Percentiles rank a stretch among this genome's conserved stretches.
Evolutionary conservation across 1,140 invertebrate genomes (phyloP).

Genomic region (Eupristina koningsbergeri): DNA sequence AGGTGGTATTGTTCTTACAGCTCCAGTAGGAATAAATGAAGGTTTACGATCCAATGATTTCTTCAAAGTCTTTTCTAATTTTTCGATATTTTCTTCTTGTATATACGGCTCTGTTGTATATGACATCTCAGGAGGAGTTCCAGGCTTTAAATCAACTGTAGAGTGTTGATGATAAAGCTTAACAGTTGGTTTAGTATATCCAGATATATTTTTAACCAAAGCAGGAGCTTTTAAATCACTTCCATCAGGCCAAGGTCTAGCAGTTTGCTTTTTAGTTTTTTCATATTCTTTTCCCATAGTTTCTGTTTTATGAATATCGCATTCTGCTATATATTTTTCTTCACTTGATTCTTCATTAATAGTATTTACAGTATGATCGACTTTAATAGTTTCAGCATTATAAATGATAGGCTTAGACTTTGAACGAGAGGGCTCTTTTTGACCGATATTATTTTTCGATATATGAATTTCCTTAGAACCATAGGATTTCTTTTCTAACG

Average conservation of each 20-base stretch:
- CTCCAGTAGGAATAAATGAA: conserved; percentile 73
- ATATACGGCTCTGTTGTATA: conserved; percentile 72
- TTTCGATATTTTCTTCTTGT: conserved; percentile 75
- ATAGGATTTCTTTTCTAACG: conserved; percentile 66
- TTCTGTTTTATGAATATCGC: conserved; percentile 64
- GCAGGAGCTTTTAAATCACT: conserved; percentile 74
- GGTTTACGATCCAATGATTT: conserved; percentile 74
- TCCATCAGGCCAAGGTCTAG: conserved; percentile 67
- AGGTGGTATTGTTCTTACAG: conserved; percentile 72
- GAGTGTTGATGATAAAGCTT: conserved; percentile 58
- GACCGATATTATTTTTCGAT: conserved; percentile 57
- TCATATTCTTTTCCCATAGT: conserved; percentile 68
- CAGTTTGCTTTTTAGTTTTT: conserved; percentile 63
- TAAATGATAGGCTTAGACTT: conserved; percentile 67
- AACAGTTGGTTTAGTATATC: conserved; percentile 56
- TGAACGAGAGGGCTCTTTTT: conserved; percentile 52
- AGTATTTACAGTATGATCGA: conserved; percentile 69
- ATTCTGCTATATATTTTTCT: conserved; percentile 65
- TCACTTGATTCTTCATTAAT: conserved; percentile 64
- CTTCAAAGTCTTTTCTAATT: conserved; percentile 76
- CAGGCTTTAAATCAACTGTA: conserved; percentile 73
- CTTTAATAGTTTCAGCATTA: conserved; percentile 71
- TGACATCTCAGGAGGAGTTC: conserved; percentile 78
- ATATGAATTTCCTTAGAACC: conserved; percentile 62
- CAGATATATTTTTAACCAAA: conserved; percentile 70